Percentiles rank a stretch among this genome's conserved stretches.
Evolutionary conservation across 92 coral and sea anemone species (phyloP).

Genomic region (Scolanthus callimorphus): DNA sequence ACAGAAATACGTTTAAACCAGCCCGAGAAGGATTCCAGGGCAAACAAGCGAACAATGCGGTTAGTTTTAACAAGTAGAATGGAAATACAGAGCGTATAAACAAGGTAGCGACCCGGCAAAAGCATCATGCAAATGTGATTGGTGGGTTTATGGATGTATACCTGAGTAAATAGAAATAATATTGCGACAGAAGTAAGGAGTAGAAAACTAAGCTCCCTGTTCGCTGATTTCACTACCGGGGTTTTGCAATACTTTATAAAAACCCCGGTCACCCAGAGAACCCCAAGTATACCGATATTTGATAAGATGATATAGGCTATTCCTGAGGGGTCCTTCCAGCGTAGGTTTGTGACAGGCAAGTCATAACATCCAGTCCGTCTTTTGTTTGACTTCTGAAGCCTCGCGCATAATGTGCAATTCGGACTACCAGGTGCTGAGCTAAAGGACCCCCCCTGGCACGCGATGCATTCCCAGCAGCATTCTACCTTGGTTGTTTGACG

Average conservation of each 20-base stretch:
- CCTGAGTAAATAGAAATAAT: not conserved
- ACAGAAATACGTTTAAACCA: not conserved
- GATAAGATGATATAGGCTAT: not conserved
- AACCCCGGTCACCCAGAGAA: not conserved
- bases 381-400: not conserved
- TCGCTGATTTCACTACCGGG: slow-evolving; percentile 23
- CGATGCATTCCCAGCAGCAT: slow-evolving; percentile 37
- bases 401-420: slow-evolving; percentile 14
- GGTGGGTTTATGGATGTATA: slow-evolving; percentile 9
- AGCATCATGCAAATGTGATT: slow-evolving; percentile 9
- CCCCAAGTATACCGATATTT: not conserved
- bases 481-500: slow-evolving; percentile 10
- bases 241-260: slow-evolving; percentile 2
- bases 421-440: slow-evolving; percentile 8
- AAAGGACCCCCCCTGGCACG: slow-evolving; percentile 14
- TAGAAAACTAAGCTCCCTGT: slow-evolving; percentile 16
- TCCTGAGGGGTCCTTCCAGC: not conserved
- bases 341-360: slow-evolving; percentile 11
- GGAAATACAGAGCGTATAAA: slow-evolving; percentile 12
- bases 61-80: slow-evolving; percentile 18
- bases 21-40: not conserved
- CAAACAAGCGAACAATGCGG: slow-evolving; percentile 6
- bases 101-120: slow-evolving; percentile 14
- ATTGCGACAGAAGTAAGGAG: slow-evolving; percentile 1
- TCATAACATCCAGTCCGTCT: slow-evolving; percentile 16